Percentiles rank a stretch among this genome's conserved stretches.
Evolutionary conservation across 2,113 vertebrate species (phyloP).

Genomic region (Pavo muticus): DNA sequence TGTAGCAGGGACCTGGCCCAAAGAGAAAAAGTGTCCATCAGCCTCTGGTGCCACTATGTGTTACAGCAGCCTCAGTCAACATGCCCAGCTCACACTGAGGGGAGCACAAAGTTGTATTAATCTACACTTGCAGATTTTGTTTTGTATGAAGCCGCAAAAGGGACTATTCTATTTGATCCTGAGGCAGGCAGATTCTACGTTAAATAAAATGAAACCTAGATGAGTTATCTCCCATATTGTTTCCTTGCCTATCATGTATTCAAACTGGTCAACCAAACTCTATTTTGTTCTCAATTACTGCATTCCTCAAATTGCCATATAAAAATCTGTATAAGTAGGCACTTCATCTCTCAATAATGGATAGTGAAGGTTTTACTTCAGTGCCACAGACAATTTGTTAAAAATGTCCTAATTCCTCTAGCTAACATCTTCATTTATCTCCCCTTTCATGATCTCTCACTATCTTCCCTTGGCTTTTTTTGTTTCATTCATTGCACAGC

Average conservation of each 20-base stretch:
- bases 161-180: background rate
- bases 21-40: background rate
- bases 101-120: background rate
- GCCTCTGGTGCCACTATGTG: background rate
- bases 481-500: background rate
- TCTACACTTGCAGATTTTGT: background rate
- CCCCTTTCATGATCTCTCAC: background rate
- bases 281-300: background rate
- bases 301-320: background rate
- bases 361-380: background rate
- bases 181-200: background rate
- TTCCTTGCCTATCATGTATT: rapidly evolving
- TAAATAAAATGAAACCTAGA: background rate
- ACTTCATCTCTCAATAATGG: background rate
- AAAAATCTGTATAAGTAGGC: background rate
- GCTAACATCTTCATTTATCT: background rate
- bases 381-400: background rate
- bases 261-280: background rate
- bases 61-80: background rate
- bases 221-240: background rate
- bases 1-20: background rate
- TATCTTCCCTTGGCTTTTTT: background rate
- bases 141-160: rapidly evolving
- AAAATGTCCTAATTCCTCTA: background rate
- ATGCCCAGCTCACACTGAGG: background rate